phyloP scores from a whole-genome alignment of 2,888 invertebrate species.

The Erannis defoliaria region DNA sequence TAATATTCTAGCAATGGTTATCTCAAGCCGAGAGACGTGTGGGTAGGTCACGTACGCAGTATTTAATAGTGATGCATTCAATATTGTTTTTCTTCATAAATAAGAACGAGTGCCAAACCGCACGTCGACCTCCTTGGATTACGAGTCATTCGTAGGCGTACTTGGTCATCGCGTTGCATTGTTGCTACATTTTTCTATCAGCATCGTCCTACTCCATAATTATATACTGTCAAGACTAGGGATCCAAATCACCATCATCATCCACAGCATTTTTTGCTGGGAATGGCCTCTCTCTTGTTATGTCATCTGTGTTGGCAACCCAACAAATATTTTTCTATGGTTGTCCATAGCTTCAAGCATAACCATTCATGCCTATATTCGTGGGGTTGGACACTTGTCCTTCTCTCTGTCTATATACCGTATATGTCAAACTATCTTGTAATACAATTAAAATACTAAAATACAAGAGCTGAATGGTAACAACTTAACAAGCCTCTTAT shows the following conservation, averaged over 20 bases:
- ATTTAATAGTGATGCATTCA: conserved; percentile 34
- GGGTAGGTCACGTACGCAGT: conserved; percentile 78
- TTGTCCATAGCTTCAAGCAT: too few species aligned
- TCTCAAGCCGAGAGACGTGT: conserved; percentile 63
- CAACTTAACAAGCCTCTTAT: too few species aligned
- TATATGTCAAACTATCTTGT: too few species aligned
- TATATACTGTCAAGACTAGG: neutral
- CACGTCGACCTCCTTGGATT: conserved; percentile 38
- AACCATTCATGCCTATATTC: too few species aligned
- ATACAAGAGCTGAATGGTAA: too few species aligned
- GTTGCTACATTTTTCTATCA: neutral
- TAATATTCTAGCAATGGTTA: conserved; percentile 45
- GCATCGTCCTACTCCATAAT: neutral
- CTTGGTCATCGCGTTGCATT: conserved; percentile 10
- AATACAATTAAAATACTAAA: too few species aligned
- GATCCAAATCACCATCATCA: neutral
- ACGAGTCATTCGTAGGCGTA: conserved; percentile 13
- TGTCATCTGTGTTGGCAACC: too few species aligned
- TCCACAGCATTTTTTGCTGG: too few species aligned
- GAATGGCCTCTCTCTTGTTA: too few species aligned
- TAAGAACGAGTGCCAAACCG: conserved; percentile 35
- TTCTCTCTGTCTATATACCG: too few species aligned
- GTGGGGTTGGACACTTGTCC: too few species aligned
- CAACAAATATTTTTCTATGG: too few species aligned
- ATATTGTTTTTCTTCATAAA: conserved; percentile 39